A percentile compares a stretch with the other conserved stretches of the same genome.
Evolutionary conservation across 2,113 vertebrate species (phyloP).

Genomic region (human (Homo sapiens)): DNA sequence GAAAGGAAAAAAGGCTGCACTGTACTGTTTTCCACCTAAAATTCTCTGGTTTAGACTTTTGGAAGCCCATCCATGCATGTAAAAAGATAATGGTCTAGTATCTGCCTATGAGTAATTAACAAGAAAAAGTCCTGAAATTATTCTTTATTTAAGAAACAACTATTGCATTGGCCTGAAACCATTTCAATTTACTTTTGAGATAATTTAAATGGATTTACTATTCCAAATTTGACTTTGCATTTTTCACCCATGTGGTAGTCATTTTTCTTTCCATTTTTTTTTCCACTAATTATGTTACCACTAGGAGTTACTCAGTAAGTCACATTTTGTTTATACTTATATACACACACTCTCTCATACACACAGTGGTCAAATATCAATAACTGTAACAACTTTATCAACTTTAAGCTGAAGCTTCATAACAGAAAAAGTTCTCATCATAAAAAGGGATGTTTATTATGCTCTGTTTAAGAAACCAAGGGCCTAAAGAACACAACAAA

Average conservation of each 20-base stretch:
- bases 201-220: not conserved
- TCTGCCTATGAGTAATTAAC: not conserved
- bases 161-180: not conserved
- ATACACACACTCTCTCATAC: too few species aligned
- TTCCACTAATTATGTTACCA: not conserved
- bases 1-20: not conserved
- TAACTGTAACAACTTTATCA: not conserved
- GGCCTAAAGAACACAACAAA: not conserved
- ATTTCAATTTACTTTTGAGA: not conserved
- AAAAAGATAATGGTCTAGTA: not conserved
- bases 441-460: not conserved
- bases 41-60: too few species aligned
- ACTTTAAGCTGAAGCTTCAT: not conserved
- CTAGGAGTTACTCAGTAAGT: not conserved
- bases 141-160: not conserved
- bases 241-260: not conserved
- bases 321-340: not conserved
- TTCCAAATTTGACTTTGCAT: not conserved
- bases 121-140: not conserved
- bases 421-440: not conserved
- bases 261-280: not conserved
- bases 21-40: not conserved
- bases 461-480: not conserved
- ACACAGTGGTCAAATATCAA: not conserved
- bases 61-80: not conserved